Evolutionary conservation across 2,113 vertebrate species (phyloP), one percentile per base, ranked within the genome.

Genomic region (Epinephelus cyanopodus): DNA sequence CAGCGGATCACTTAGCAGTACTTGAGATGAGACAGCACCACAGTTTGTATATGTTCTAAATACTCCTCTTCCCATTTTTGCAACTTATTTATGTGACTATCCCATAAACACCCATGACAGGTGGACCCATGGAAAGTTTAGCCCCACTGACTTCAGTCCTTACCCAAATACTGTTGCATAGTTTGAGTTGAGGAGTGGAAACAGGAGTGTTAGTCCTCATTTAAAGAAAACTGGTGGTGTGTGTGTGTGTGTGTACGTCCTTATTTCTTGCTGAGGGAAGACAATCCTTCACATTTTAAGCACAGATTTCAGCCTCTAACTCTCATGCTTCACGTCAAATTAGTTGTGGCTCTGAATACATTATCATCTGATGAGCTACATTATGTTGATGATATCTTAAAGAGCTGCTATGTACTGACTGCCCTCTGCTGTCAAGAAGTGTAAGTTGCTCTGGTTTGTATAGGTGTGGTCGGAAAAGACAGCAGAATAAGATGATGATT

Each of bases 341-440:
- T 53, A 76, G 54, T 14, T 54, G 11, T 21, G 56, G 37, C 64
- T 81, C 33, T 63, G 45, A 47, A 56, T 84, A 12, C 56, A 81
- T 37, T 6, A 61, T 33, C 21, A 50, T 78, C 37, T 71, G 76
- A 17, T 39, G 52, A 80, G 42, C 8, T 50, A 1, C 60, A 47
- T 72, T 62, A 71, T 62, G 53, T 27, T 64, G 48, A 74, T 65
- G 48, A 47, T 8, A 47, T 57, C 27, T 50, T 48, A 63, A 61
- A 48, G 10, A 66, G 45, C 65, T 74, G 15, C 67, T 71, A 56
- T 88, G 87, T 33, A 62, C 78, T 74, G 80, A 80, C 92, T 90
- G 85, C 91, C 90, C 90, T 92, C 93, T 94, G 83, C 88, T 94
- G 95, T 84, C 77, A 33, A n/a, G 56, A 83, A 7, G 9, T 10